Evolutionary conservation across 2,113 vertebrate genomes (phyloP).

Genomic region (Crotalus helleri): DNA sequence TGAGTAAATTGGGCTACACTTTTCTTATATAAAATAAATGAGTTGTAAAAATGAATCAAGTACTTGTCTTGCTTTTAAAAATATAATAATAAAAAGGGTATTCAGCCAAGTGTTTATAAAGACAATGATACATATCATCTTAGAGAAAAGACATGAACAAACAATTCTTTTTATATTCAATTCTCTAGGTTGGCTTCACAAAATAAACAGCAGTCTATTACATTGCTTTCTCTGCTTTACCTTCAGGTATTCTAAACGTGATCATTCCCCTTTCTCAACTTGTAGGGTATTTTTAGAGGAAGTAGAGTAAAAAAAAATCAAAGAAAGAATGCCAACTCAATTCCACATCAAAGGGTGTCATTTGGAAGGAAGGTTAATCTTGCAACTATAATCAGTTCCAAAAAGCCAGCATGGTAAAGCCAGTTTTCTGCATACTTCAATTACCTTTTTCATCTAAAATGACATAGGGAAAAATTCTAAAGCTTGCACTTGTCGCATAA

Average conservation of each 20-base stretch:
- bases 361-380: conserved; percentile 4
- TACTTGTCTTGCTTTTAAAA: neutral
- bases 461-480: neutral
- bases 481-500: neutral
- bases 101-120: neutral
- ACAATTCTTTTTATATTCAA: neutral
- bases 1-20: neutral
- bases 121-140: conserved; percentile 17
- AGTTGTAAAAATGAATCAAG: conserved; percentile 5
- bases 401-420: neutral
- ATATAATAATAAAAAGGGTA: neutral
- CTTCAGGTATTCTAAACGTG: neutral
- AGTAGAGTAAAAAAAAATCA: conserved; percentile 7
- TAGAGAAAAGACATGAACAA: conserved; percentile 1
- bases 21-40: conserved; percentile 14
- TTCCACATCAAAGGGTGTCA: conserved; percentile 21
- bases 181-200: neutral
- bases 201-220: neutral
- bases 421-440: neutral
- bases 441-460: conserved; percentile 12
- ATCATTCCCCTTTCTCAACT: neutral
- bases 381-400: neutral
- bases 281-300: conserved; percentile 9
- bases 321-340: neutral
- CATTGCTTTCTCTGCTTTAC: neutral